These are phyloP conservation scores for Agelaius tricolor DNA, from an alignment of 2,113 vertebrate genomes.

Conservation along the genomic window DNA sequence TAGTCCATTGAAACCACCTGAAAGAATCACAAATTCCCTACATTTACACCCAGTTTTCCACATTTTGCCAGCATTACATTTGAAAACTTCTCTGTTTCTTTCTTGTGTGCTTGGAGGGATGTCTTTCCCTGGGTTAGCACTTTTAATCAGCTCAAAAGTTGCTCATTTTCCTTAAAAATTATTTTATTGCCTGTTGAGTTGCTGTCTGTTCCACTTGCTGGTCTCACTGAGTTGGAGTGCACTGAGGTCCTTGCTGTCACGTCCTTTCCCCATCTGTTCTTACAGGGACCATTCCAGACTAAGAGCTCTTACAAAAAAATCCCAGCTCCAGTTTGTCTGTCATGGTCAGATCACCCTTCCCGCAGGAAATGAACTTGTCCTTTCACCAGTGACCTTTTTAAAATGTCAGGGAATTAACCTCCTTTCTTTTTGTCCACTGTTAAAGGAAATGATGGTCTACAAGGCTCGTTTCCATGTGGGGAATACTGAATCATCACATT, in stretches of 20 bases:
- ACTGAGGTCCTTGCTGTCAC: neutral
- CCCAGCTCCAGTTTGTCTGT: neutral
- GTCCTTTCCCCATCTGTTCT: slow-evolving; percentile 1
- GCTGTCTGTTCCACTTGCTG: neutral
- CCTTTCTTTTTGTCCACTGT: slow-evolving; percentile 19
- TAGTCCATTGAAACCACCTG: neutral
- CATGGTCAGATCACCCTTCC: slow-evolving; percentile 13
- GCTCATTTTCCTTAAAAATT: neutral
- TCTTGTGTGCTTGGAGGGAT: neutral
- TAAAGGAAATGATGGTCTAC: slow-evolving; percentile 15
- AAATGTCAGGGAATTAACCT: slow-evolving; percentile 55
- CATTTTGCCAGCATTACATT: neutral
- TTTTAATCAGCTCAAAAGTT: neutral
- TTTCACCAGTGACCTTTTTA: slow-evolving; percentile 44
- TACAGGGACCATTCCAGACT: neutral
- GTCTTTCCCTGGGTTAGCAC: neutral
- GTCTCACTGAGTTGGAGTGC: neutral
- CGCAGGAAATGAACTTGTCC: slow-evolving; percentile 34
- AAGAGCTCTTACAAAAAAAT: neutral
- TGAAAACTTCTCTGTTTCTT: neutral
- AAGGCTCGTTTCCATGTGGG: neutral
- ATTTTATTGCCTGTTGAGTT: slow-evolving; percentile 2
- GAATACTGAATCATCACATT: slow-evolving; percentile 66
- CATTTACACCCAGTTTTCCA: neutral
- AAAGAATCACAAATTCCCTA: neutral